Evolutionary conservation across 2,888 invertebrate species (phyloP), one percentile per base, ranked within the genome.

Genomic region (Chesias legatella): DNA sequence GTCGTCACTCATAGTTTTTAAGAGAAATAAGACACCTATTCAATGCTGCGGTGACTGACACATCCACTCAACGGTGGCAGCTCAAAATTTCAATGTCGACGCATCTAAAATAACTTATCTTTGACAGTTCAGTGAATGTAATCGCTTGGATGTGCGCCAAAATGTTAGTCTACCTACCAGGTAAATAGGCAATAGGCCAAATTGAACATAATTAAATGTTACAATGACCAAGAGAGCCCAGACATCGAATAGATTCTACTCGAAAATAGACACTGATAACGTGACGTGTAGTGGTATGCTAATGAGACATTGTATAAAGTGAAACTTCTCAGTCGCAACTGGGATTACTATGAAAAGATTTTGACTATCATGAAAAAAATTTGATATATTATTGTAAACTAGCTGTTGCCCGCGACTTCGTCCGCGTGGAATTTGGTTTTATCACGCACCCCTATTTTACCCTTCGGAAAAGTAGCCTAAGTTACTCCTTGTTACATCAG

Each of bases 71-170:
- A 51, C 66, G 58, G 57, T 46, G 55, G 55, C 54, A 51, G 57
- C 53, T 63, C 66, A 65, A 67, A 66, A 67, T 77, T 79, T 84
- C 86, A 86, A 84, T 84, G 85, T 79, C 86, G 68, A 59, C 54
- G 70, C 72, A 81, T 73, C 82, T 78, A 84, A 88, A 88, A 88
- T 88, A 85, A 85, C 84, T 86, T 85, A 88, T 82, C 71, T 85
- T 85, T 86, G 86, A 85, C 86, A 85, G 82, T 77, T 80, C 69
- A 74, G 77, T 81, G 78, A 80, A 80, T 83, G 81, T 84, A 80
- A 84, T 81, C 79, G 63, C 48, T 83, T 86, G 86, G 85, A 72
- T 33, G 47, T 7, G 26, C 42, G 77, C 85, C 86, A 85, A 75
- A 62, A 61, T 51, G 55, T 62, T 68, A 67, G 66, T 62, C 73